These are phyloP conservation scores for Clarias laeviceps DNA, from an alignment of 2,797 vertebrate species.

Conservation along the genomic window DNA sequence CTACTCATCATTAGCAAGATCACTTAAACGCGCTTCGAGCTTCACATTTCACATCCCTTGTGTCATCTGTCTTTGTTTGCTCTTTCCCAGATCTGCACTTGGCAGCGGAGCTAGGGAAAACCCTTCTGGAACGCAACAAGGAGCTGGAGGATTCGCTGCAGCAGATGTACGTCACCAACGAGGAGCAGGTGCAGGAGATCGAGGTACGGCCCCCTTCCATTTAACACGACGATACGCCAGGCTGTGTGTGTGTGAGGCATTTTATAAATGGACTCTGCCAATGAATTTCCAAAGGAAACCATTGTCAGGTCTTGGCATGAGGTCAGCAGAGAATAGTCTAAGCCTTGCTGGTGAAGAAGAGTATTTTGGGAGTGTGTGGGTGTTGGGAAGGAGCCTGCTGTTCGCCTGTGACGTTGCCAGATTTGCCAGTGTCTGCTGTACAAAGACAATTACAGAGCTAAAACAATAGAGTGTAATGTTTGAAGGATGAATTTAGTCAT, in stretches of 20 bases:
- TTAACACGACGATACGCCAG: neutral
- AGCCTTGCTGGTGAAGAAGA: slow-evolving; percentile 9
- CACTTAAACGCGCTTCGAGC: neutral
- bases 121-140: slow-evolving; percentile 94
- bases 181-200: slow-evolving; percentile 97
- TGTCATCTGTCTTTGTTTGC: slow-evolving; percentile 33
- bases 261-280: neutral
- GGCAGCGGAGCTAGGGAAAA: slow-evolving; percentile 96
- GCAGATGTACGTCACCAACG: slow-evolving; percentile 96
- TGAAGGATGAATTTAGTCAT: neutral
- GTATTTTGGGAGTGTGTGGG: slow-evolving; percentile 3
- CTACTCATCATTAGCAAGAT: neutral
- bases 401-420: slow-evolving; percentile 32
- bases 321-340: neutral
- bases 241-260: neutral
- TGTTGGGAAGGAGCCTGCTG: neutral
- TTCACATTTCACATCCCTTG: neutral
- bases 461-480: slow-evolving; percentile 40
- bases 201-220: slow-evolving; percentile 76
- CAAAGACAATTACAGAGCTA: slow-evolving; percentile 22
- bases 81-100: slow-evolving; percentile 86
- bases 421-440: slow-evolving; percentile 13
- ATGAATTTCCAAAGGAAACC: neutral
- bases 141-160: slow-evolving; percentile 96
- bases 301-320: slow-evolving; percentile 7